Evolutionary conservation across 2,113 vertebrate species (phyloP).

Genomic region (Epinephelus fuscoguttatus): DNA sequence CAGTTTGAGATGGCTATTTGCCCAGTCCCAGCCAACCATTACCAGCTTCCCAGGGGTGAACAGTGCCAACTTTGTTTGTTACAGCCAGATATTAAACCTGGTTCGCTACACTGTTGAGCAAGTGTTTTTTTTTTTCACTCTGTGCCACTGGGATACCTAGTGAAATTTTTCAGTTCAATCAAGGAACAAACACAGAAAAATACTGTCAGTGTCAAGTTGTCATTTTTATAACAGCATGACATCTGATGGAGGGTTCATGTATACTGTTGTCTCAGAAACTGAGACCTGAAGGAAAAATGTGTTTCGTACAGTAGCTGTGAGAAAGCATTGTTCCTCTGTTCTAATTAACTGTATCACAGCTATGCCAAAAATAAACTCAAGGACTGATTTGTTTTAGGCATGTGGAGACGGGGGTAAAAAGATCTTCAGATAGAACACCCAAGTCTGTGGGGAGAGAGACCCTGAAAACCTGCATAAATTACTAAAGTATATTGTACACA

Average conservation of each 20-base stretch:
- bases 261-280: slow-evolving; percentile 46
- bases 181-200: background rate
- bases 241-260: slow-evolving; percentile 34
- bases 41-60: background rate
- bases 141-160: background rate
- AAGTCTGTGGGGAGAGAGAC: slow-evolving; percentile 67
- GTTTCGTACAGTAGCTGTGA: slow-evolving; percentile 34
- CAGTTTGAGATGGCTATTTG: slow-evolving; percentile 30
- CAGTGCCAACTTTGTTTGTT: slow-evolving; percentile 14
- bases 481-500: slow-evolving; percentile 68
- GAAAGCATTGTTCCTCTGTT: slow-evolving; percentile 64
- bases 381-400: slow-evolving; percentile 69
- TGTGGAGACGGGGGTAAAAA: slow-evolving; percentile 24
- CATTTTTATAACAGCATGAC: slow-evolving; percentile 26
- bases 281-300: slow-evolving; percentile 44
- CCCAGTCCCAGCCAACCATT: slow-evolving; percentile 31
- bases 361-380: slow-evolving; percentile 70
- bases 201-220: background rate
- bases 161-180: background rate
- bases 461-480: slow-evolving; percentile 80
- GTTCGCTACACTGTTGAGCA: background rate
- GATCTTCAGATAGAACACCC: slow-evolving; percentile 70
- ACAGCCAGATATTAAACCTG: slow-evolving; percentile 3
- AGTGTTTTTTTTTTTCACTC: slow-evolving; percentile 2
- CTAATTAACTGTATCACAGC: slow-evolving; percentile 76